Base-by-base conservation (phyloP, 2,113 vertebrate species). In the Calidris pugnax region DNA sequence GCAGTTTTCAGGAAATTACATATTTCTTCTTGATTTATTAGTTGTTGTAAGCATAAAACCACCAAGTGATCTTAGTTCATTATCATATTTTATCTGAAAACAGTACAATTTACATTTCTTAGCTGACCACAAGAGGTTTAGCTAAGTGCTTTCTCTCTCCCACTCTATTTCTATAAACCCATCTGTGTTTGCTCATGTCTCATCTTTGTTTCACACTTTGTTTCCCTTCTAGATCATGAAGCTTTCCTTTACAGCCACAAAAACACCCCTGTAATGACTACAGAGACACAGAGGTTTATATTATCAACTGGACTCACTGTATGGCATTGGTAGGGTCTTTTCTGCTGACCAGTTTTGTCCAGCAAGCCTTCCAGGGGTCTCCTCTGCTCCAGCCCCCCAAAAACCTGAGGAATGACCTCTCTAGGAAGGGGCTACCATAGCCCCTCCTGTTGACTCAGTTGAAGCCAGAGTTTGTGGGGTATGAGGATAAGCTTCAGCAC, bases 91-190 rank as follows among this genome's bases (percentile, higher is more conserved):
- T 89, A 56, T 95, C 68, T 74, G 64, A 77, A 91, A 87, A 67
- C 66, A 45, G 35, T 73, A 30, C 32, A 62, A 75, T 80, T 96
- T 94, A 50, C 37, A 74, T 92, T 95, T 92, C 81, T 91, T 75
- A 71, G 60, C 8, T 93, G 82, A 85, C 90, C 89, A 66, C 81
- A 87, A 95, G 90, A 90, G 81, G 67, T 94, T 97, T 88, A 88
- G 43, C 55, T 80, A 85, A 96, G 78, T 91, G 87, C 73, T 91
- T 72, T 75, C 47, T 90, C 67, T 91, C 59, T 89, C 78, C 89
- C 64, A 60, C 47, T 78, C 53, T 68, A 41, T 87, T 89, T 95
- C 78, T 90, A 7, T 82, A 94, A 90, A 87, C 63, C 67, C 60
- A 55, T 92, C 80, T 95, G 81, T 90, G 83, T 95, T 95, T 95